These are phyloP conservation scores for Anguilla megastoma DNA, from an alignment of 2,797 vertebrate species.

Conservation along the genomic window DNA sequence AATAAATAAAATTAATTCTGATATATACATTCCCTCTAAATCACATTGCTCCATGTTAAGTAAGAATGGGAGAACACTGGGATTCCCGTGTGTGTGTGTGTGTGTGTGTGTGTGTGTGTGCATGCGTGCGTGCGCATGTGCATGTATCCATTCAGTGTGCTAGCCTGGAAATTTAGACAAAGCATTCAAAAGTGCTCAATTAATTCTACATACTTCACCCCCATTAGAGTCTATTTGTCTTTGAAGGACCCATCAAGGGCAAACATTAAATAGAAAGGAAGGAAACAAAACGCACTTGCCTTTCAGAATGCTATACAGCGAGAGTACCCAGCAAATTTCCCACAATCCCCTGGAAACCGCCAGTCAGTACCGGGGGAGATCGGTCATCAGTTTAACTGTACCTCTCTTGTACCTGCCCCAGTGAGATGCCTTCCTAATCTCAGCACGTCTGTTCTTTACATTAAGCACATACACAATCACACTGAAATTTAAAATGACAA, in stretches of 20 bases:
- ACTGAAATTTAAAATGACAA: conserved; percentile 1
- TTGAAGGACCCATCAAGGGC: neutral
- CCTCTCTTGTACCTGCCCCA: neutral
- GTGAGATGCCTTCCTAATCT: neutral
- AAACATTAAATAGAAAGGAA: neutral
- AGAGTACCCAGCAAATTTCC: conserved; percentile 8
- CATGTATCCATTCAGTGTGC: neutral
- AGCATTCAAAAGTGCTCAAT: neutral
- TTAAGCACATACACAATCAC: neutral
- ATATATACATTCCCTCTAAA: neutral
- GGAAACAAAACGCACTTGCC: neutral
- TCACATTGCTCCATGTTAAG: neutral
- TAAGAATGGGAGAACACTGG: neutral
- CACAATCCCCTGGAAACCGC: conserved; percentile 15
- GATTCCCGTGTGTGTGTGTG: neutral
- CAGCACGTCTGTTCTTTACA: neutral
- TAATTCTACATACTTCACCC: neutral
- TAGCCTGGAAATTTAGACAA: neutral
- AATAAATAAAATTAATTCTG: neutral
- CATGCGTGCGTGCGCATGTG: neutral
- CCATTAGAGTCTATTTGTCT: neutral
- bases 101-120: neutral
- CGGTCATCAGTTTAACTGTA: neutral
- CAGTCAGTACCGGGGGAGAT: neutral
- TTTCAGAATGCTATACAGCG: conserved; percentile 16